These are phyloP conservation scores for Turritopsis dohrnii DNA, from an alignment of 30 jellyfish, hydroid and myxozoan genomes.

Conservation along the genomic window DNA sequence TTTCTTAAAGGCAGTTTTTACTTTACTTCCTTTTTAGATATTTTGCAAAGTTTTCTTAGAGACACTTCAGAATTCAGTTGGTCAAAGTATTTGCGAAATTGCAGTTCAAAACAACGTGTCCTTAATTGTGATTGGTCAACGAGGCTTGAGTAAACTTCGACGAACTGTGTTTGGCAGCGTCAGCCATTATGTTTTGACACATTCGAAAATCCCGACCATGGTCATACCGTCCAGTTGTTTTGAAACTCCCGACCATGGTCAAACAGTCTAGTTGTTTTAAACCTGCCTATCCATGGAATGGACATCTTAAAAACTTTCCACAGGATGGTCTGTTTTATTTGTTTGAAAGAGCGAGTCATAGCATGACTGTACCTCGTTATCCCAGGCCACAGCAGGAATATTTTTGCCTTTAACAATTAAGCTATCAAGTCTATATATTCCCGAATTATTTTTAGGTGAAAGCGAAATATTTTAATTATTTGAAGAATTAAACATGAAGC, in stretches of 20 bases:
- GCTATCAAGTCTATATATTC: too few relatives aligned
- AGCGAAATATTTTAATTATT: too few relatives aligned
- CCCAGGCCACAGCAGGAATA: too few relatives aligned
- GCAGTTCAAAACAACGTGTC: not conserved
- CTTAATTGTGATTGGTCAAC: conserved; percentile 12
- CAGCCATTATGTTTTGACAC: not conserved
- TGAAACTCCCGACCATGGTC: too few relatives aligned
- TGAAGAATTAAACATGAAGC: too few relatives aligned
- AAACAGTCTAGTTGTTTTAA: not conserved
- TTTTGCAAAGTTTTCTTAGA: not conserved
- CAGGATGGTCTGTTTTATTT: too few relatives aligned
- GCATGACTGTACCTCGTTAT: too few relatives aligned
- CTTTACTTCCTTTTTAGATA: not conserved
- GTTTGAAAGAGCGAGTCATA: too few relatives aligned
- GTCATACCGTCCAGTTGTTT: not conserved
- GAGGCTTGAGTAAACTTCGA: not conserved
- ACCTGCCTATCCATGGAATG: too few relatives aligned
- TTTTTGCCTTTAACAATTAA: too few relatives aligned
- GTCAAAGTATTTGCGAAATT: not conserved
- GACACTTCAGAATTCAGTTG: not conserved
- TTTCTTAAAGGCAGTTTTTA: not conserved
- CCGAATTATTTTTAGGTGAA: too few relatives aligned
- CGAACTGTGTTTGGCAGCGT: conserved; percentile 9
- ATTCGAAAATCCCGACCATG: not conserved
- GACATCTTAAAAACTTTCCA: too few relatives aligned